Base-by-base conservation (phyloP, 2,888 invertebrate genomes). In the Netelia melanura region DNA sequence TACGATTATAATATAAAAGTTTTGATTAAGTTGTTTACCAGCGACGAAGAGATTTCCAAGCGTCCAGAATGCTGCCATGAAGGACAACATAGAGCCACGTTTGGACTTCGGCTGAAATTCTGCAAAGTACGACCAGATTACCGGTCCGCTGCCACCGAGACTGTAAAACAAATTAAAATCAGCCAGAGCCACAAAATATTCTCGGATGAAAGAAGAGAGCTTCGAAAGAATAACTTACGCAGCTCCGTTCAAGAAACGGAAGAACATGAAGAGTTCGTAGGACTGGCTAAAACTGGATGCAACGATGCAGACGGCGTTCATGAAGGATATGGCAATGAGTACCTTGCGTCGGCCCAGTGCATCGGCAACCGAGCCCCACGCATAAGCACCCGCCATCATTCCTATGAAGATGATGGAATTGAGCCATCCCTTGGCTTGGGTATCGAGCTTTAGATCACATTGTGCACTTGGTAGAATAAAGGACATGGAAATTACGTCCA, bases 11-110 rank as follows among this genome's bases (percentile, higher is more conserved):
- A 54, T 61, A 62, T 86, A 95, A 95, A 89, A 65, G 30, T 58
- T 14, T 58, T 44, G 25, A 8, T 64, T 23, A 17, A 21, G 21
- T 14, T 48, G 65, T 87, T 96, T 94, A 93, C 98, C 98, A 89
- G 98, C 98, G 81, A 98, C 98, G 92, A 98, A 97, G 88, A 98
- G 95, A 94, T 98, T 98, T 88, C 98, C 98, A 90, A 98, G 96
- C 81, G 98, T 98, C 98, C 98, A 98, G 94, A 98, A 98, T 75
- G 98, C 98, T 83, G 98, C 98, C 97, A 98, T 97, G 93, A 98
- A 97, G 90, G 98, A 98, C 89, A 98, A 95, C 98, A 98, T 98
- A 76, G 97, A 97, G 74, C 98, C 98, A 89, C 98, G 96, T 93
- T 97, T 97, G 89, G 97, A 95, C 94, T 97, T 98, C 81, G 98